Evolutionary conservation across 1,140 invertebrate species (phyloP).

Genomic region (Solenopsis invicta): DNA sequence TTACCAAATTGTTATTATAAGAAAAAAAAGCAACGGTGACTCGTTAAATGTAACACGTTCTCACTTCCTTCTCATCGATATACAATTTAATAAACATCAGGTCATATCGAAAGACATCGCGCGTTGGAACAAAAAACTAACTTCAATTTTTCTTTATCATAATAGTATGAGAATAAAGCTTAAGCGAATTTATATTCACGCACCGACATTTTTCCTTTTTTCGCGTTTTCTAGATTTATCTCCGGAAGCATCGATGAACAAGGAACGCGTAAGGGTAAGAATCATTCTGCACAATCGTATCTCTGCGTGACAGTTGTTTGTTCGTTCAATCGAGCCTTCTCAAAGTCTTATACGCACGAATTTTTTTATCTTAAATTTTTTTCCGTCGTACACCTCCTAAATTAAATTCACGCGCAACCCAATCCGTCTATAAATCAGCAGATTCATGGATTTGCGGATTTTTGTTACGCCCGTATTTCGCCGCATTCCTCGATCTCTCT

Average conservation of each 20-base stretch:
- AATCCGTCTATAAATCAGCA: slow-evolving; percentile 34
- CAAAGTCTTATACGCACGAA: background rate
- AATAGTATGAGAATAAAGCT: background rate
- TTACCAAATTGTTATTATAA: too few species aligned
- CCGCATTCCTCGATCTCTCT: background rate
- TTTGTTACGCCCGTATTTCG: background rate
- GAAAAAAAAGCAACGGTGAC: too few species aligned
- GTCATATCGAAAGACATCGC: background rate
- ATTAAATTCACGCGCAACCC: background rate
- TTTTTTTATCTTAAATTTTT: slow-evolving; percentile 1
- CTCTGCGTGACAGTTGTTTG: background rate
- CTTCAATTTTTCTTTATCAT: background rate
- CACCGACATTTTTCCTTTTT: background rate
- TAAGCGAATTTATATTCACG: background rate
- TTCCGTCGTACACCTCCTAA: background rate
- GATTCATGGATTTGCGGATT: slow-evolving; percentile 31
- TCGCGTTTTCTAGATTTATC: background rate
- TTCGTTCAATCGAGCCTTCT: background rate
- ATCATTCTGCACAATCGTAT: background rate
- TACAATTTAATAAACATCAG: background rate
- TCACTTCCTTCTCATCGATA: background rate
- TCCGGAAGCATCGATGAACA: background rate
- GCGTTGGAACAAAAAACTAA: background rate
- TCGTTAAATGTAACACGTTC: too few species aligned
- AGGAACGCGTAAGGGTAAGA: background rate